Base-by-base conservation (phyloP, 2,113 vertebrate genomes). In the Hippocampus mohnikei region DNA sequence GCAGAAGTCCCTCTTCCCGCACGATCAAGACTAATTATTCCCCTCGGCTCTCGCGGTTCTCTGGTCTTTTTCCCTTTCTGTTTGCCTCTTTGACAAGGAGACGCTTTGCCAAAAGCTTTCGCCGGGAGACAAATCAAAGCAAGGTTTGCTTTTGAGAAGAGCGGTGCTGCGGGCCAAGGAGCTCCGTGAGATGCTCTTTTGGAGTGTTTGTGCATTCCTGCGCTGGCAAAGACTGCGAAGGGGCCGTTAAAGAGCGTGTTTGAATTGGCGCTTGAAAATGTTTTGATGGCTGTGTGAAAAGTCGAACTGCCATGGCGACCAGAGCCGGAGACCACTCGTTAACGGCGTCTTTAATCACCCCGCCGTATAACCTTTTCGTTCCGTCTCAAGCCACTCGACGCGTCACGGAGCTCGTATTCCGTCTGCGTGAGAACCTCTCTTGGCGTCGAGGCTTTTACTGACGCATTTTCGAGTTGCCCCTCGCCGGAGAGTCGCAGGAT, bases 181-280 rank as follows among this genome's bases (percentile, higher is more conserved):
- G 84, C 85, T 87, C 87, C 83, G 76, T 72, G 72, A 82, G 78
- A 72, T 76, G 81, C 71, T 77, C 74, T 53, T 86, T 87, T 77
- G 72, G 78, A 81, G 71, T 89, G 84, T 92, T 90, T 92, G 91
- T 82, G 80, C 90, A 91, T 90, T 90, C 90, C 87, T 80, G 67
- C 68, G 75, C 80, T 72, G 76, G 91, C 84, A 88, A 89, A 91
- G 81, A 85, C 71, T 61, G 77, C 79, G 29, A 44, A 71, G 66
- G 33, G 70, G 84, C 83, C 73, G 77, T 81, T 37, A 71, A 85
- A 84, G 87, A 75, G 69, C 0, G 18, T 81, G 87, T 91, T 89
- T 92, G 87, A 90, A 84, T 81, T 86, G 88, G 87, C 78, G 13
- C 70, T 76, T 74, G 78, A 59, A 59, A 64, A 84, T 85, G 72